phyloP scores from a whole-genome alignment of 2,113 vertebrate species.

The Prionailurus bengalensis region DNA sequence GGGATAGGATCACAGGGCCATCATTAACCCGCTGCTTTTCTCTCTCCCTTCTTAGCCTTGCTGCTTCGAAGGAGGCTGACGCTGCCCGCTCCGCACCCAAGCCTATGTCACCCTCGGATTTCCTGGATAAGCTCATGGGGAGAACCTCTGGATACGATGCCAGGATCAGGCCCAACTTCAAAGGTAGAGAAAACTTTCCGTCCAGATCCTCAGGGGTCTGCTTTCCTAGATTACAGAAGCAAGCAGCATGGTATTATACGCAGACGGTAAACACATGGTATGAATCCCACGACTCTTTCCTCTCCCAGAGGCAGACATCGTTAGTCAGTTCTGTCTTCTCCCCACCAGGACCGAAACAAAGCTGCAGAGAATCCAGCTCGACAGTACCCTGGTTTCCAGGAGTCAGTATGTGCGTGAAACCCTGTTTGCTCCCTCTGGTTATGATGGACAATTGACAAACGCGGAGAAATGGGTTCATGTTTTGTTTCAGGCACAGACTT shows the following conservation, averaged over 20 bases:
- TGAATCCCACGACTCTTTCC: background rate
- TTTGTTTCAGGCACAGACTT: background rate
- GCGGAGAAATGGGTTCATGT: background rate
- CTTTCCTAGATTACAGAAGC: background rate
- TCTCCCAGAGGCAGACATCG: background rate
- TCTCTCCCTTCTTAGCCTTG: slow-evolving; percentile 91
- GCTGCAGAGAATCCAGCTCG: background rate
- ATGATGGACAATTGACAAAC: background rate
- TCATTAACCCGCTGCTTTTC: slow-evolving; percentile 58
- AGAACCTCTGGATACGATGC: slow-evolving; percentile 98
- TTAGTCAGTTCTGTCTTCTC: background rate
- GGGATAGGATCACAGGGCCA: background rate
- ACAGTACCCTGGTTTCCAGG: background rate
- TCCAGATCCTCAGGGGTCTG: background rate
- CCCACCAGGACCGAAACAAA: background rate
- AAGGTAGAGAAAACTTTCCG: slow-evolving; percentile 90
- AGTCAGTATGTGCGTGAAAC: background rate
- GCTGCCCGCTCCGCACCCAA: slow-evolving; percentile 95
- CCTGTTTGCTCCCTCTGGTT: background rate
- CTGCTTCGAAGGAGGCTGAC: slow-evolving; percentile 96
- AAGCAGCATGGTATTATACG: background rate
- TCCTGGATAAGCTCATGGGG: slow-evolving; percentile 99
- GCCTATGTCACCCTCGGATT: slow-evolving; percentile 98
- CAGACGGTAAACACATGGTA: background rate
- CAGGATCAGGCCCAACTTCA: slow-evolving; percentile 99